phyloP scores from a whole-genome alignment of 1,140 invertebrate genomes.

The Anastrepha ludens region DNA sequence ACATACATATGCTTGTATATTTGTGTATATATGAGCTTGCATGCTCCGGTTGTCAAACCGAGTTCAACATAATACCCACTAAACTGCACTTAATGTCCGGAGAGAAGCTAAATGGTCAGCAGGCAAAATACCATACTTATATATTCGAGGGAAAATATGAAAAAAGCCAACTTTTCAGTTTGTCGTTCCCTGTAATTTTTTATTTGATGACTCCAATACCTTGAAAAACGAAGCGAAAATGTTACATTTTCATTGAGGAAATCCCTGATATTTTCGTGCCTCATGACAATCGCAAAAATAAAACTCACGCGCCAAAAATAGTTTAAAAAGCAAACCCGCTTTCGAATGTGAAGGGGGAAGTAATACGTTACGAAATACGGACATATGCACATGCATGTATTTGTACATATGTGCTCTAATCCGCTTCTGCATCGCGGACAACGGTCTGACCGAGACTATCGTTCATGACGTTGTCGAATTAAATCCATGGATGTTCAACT shows the following conservation, averaged over 20 bases:
- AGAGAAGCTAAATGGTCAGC: slow-evolving; percentile 46
- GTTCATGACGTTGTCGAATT: not conserved
- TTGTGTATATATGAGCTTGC: not conserved
- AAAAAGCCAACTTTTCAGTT: not conserved
- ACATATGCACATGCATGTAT: not conserved
- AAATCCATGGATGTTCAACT: slow-evolving; percentile 20
- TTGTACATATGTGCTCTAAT: not conserved
- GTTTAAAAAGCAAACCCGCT: too few relatives aligned
- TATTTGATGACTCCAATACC: not conserved
- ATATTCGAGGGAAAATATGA: not conserved
- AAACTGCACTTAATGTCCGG: slow-evolving; percentile 33
- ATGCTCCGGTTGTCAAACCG: not conserved
- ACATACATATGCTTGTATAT: not conserved
- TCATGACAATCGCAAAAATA: not conserved
- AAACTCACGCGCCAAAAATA: not conserved
- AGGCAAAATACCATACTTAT: slow-evolving; percentile 13
- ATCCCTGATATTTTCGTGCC: slow-evolving; percentile 2
- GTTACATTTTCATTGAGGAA: slow-evolving; percentile 25
- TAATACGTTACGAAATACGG: not conserved
- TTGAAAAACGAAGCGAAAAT: slow-evolving; percentile 3
- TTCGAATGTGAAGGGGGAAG: not conserved
- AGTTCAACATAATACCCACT: slow-evolving; percentile 25
- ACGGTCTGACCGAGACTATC: not conserved
- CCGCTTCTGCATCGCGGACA: slow-evolving; percentile 13
- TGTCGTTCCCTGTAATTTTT: not conserved